These are phyloP conservation scores for Pollenia labialis DNA, from an alignment of 2,888 invertebrate genomes.

Conservation along the genomic window DNA sequence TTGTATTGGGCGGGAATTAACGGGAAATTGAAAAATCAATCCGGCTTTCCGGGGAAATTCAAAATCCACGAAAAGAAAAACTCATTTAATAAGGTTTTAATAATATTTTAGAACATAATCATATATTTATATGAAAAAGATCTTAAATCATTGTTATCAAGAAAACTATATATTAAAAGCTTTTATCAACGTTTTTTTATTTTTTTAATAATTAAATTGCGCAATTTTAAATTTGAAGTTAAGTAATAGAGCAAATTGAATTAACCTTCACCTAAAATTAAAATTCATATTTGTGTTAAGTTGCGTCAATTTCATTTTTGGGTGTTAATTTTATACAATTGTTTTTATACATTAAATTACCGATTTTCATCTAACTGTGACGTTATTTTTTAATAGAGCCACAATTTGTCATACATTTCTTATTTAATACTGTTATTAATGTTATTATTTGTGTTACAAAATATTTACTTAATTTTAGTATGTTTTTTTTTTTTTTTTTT, in stretches of 20 bases:
- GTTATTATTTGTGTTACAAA: neutral
- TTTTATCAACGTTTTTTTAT: too few species aligned
- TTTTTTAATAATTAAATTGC: neutral
- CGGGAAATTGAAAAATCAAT: too few species aligned
- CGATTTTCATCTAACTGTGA: neutral
- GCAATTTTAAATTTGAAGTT: neutral
- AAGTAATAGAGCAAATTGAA: slow-evolving; percentile 9
- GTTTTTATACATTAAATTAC: neutral
- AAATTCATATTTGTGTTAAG: neutral
- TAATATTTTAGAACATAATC: too few species aligned
- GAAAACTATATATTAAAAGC: too few species aligned
- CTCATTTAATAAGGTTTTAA: too few species aligned
- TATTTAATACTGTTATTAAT: slow-evolving; percentile 24
- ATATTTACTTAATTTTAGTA: neutral
- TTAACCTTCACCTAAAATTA: slow-evolving; percentile 57
- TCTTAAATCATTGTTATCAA: too few species aligned
- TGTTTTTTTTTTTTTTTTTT: neutral
- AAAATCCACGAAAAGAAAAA: too few species aligned
- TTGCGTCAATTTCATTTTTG: slow-evolving; percentile 15
- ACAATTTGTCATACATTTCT: slow-evolving; percentile 17
- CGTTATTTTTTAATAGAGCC: neutral
- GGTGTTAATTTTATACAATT: slow-evolving; percentile 11
- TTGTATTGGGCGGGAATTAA: too few species aligned
- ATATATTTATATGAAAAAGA: too few species aligned
- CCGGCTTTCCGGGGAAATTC: too few species aligned